A percentile compares a stretch with the other conserved stretches of the same genome.
Conservation (phyloP, 37 sponge, comb jelly and placozoan genomes). For the Hexactinellida sp. region DNA sequence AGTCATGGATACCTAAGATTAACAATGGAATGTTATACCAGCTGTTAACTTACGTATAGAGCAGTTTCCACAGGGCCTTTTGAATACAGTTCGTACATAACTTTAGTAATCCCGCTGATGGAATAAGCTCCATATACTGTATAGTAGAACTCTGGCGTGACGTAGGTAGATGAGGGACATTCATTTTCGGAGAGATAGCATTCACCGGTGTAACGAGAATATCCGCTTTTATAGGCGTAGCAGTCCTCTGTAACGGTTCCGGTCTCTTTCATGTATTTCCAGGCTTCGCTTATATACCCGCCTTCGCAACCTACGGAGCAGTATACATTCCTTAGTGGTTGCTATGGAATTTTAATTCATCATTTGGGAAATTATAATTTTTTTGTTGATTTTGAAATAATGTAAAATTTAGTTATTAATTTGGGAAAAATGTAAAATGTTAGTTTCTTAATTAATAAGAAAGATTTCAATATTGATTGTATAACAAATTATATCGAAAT, state of each 20-base stretch:
- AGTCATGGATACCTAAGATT: no score
- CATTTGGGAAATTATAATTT: no score
- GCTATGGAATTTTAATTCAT: no score
- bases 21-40: no score
- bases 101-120: neutral
- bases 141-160: constrained; percentile 5
- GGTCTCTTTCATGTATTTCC: neutral
- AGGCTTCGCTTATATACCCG: neutral
- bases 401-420: no score
- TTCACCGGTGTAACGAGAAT: neutral
- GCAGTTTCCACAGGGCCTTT: constrained; percentile 6
- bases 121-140: constrained; percentile 6
- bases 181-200: neutral
- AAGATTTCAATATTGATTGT: no score
- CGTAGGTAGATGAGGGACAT: neutral
- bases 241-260: constrained; percentile 1
- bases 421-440: no score
- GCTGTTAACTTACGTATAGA: neutral
- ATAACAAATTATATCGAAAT: no score
- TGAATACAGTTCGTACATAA: neutral
- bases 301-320: neutral
- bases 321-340: no score
- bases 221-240: constrained; percentile 5
- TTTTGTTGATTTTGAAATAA: no score
- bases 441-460: no score